phyloP scores from a whole-genome alignment of 2,888 invertebrate species.

The Eilema griseolum region DNA sequence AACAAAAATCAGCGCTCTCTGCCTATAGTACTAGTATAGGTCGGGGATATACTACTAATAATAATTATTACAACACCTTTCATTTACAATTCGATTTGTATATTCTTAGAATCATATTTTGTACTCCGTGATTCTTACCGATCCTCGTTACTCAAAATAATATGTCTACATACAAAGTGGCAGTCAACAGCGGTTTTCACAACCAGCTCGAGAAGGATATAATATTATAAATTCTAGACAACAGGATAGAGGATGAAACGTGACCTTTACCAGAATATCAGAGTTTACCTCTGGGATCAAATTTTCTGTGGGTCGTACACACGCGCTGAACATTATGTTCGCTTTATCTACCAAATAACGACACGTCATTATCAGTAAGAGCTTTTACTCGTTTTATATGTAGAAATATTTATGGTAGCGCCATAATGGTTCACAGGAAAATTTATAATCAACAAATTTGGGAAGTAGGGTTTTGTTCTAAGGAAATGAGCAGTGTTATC shows the following conservation, averaged over 20 bases:
- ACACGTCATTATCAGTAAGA: constrained; percentile 36
- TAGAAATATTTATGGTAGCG: constrained; percentile 31
- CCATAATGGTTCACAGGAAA: constrained; percentile 3
- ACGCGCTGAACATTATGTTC: constrained; percentile 52
- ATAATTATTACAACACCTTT: too few relatives aligned
- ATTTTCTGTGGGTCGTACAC: constrained; percentile 37
- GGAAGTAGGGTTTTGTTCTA: neutral
- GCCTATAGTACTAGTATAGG: too few relatives aligned
- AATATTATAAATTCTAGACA: constrained; percentile 35
- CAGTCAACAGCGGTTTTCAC: neutral
- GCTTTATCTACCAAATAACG: constrained; percentile 41
- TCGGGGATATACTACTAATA: too few relatives aligned
- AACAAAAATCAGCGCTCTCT: too few relatives aligned
- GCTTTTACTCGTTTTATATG: constrained; percentile 19
- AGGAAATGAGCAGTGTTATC: neutral
- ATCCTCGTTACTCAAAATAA: too few relatives aligned
- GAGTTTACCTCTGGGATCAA: constrained; percentile 26
- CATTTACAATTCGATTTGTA: too few relatives aligned
- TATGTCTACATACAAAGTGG: too few relatives aligned
- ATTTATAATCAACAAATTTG: neutral
- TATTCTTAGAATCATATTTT: too few relatives aligned
- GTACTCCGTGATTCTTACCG: too few relatives aligned
- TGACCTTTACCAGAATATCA: constrained; percentile 57
- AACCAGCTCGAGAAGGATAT: constrained; percentile 32
- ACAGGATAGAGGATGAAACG: constrained; percentile 37